These are phyloP conservation scores for Orthosia cruda DNA, from an alignment of 2,888 invertebrate species.

Conservation along the genomic window DNA sequence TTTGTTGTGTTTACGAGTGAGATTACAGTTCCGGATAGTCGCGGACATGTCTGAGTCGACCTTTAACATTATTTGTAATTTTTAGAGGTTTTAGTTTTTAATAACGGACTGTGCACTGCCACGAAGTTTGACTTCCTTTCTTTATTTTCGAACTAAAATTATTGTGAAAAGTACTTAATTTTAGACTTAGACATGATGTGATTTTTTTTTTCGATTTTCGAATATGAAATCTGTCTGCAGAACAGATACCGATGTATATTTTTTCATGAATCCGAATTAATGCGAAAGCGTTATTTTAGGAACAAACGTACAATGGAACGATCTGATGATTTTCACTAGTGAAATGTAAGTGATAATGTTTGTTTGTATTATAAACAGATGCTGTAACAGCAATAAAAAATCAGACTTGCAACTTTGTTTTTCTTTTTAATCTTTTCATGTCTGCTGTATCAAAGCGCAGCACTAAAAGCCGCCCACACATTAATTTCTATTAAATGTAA, in stretches of 20 bases:
- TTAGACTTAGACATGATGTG: slow-evolving; percentile 80
- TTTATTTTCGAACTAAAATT: slow-evolving; percentile 69
- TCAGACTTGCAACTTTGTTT: slow-evolving; percentile 83
- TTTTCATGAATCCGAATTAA: slow-evolving; percentile 71
- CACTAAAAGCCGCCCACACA: not conserved
- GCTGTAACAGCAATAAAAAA: slow-evolving; percentile 92
- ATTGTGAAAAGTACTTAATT: slow-evolving; percentile 85
- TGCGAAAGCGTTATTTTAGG: slow-evolving; percentile 67
- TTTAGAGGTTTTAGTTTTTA: slow-evolving; percentile 76
- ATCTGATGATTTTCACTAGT: slow-evolving; percentile 87
- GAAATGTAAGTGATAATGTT: slow-evolving; percentile 88
- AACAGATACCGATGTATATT: slow-evolving; percentile 72
- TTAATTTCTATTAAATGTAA: too few relatives aligned
- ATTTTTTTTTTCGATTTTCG: slow-evolving; percentile 68
- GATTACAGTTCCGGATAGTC: slow-evolving; percentile 47
- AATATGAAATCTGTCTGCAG: slow-evolving; percentile 64
- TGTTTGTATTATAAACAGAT: slow-evolving; percentile 89
- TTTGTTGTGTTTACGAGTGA: slow-evolving; percentile 54
- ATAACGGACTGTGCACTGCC: slow-evolving; percentile 79
- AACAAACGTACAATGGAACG: slow-evolving; percentile 81
- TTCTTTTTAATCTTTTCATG: slow-evolving; percentile 64
- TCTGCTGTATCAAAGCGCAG: not conserved
- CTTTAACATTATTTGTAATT: slow-evolving; percentile 78
- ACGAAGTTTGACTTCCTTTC: slow-evolving; percentile 79
- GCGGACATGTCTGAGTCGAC: slow-evolving; percentile 70